A percentile compares a stretch with the other conserved stretches of the same genome.
These are phyloP conservation scores for Zaprionus lineosus DNA, from an alignment of 2,888 invertebrate genomes.

Conservation along the genomic window DNA sequence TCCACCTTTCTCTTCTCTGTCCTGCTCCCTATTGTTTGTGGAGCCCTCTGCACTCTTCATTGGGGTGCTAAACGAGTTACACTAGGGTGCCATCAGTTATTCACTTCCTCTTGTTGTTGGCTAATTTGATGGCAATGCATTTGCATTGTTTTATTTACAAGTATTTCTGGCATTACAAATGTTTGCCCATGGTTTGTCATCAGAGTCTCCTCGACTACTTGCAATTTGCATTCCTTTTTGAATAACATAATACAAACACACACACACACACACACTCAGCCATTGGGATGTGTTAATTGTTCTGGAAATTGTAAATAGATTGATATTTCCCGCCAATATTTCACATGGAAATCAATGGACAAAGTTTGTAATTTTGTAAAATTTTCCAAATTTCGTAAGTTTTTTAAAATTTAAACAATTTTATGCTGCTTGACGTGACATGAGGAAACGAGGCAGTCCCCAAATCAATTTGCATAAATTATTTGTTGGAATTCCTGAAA, in stretches of 20 bases:
- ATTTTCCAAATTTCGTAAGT: no score
- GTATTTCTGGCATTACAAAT: conserved; percentile 36
- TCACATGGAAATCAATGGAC: conserved; percentile 12
- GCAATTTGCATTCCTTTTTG: conserved; percentile 36
- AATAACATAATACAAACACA: conserved; percentile 28
- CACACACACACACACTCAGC: not conserved
- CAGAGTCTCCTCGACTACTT: conserved; percentile 16
- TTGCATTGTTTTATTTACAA: conserved; percentile 53
- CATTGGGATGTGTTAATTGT: conserved; percentile 47
- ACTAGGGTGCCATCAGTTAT: conserved; percentile 6
- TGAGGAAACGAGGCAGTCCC: no score
- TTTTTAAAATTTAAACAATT: no score
- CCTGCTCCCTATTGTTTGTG: conserved; percentile 5
- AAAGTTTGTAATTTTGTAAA: conserved; percentile 31
- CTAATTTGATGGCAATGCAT: conserved; percentile 53
- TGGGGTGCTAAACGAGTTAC: conserved; percentile 38
- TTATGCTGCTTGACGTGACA: no score
- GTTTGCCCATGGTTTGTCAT: conserved; percentile 29
- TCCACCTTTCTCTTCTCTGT: not conserved
- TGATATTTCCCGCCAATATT: conserved; percentile 34
- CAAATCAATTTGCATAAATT: no score
- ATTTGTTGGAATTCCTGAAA: no score
- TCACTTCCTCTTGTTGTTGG: conserved; percentile 11
- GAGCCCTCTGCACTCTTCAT: not conserved
- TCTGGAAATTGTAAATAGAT: conserved; percentile 52